A percentile compares a stretch with the other conserved stretches of the same genome.
Conservation (phyloP, 2,113 vertebrate genomes). For the Megalops atlanticus region DNA sequence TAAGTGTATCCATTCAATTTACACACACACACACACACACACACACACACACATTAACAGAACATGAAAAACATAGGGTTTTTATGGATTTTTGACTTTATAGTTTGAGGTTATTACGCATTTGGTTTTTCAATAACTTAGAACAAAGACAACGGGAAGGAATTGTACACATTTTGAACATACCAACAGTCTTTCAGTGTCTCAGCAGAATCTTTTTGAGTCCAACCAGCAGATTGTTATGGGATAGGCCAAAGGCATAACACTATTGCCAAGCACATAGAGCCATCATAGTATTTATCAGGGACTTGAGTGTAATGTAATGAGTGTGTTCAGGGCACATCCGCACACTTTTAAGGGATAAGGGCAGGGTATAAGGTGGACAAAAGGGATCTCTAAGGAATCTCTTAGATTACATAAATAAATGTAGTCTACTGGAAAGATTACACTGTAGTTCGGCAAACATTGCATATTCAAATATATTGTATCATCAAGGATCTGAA, state of each 20-base stretch:
- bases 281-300: neutral
- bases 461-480: neutral
- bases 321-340: neutral
- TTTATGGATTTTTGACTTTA: conserved; percentile 11
- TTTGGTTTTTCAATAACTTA: conserved; percentile 17
- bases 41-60: neutral
- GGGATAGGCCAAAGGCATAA: neutral
- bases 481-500: too few relatives aligned
- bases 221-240: neutral
- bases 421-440: neutral
- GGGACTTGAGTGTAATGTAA: neutral
- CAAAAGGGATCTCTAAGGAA: too few relatives aligned
- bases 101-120: conserved; percentile 6
- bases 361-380: too few relatives aligned
- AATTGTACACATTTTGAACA: neutral
- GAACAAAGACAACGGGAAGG: conserved; percentile 6
- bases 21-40: neutral
- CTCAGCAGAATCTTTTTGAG: neutral
- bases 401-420: too few relatives aligned
- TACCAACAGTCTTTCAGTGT: neutral
- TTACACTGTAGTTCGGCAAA: neutral
- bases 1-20: neutral
- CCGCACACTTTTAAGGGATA: too few relatives aligned
- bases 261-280: neutral
- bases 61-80: neutral